Evolutionary conservation across 2,888 invertebrate species (phyloP).

Genomic region (Pemphredon lugubris): DNA sequence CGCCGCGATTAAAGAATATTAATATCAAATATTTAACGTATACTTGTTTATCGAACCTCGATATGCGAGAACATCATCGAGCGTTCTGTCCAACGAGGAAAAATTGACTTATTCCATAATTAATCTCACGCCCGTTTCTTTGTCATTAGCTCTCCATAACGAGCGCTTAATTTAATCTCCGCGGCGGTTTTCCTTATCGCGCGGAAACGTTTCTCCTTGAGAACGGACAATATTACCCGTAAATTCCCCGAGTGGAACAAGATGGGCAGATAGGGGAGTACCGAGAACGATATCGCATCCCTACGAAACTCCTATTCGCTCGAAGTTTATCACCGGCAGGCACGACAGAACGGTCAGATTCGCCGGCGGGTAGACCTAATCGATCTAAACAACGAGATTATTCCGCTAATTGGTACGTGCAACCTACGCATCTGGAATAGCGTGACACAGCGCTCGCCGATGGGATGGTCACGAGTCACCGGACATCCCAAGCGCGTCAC

Average conservation of each 20-base stretch:
- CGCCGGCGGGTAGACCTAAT: slow-evolving; percentile 58
- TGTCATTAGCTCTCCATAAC: no score
- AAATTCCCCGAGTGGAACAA: slow-evolving; percentile 19
- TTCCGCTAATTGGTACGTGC: slow-evolving; percentile 68
- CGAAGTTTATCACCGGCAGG: slow-evolving; percentile 43
- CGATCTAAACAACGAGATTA: slow-evolving; percentile 75
- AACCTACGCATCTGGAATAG: slow-evolving; percentile 58
- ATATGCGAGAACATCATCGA: no score
- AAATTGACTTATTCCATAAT: no score
- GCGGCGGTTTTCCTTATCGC: not conserved
- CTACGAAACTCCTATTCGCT: slow-evolving; percentile 19
- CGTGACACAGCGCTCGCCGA: slow-evolving; percentile 36
- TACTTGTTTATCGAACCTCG: no score
- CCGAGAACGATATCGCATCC: slow-evolving; percentile 20
- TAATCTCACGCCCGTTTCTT: no score
- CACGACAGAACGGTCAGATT: slow-evolving; percentile 35
- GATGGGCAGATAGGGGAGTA: slow-evolving; percentile 5
- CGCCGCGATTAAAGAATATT: no score
- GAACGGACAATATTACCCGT: slow-evolving; percentile 1
- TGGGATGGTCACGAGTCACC: slow-evolving; percentile 37
- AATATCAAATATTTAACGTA: no score
- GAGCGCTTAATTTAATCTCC: not conserved
- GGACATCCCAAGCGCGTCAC: slow-evolving; percentile 18
- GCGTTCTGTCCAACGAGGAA: no score
- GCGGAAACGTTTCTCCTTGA: slow-evolving; percentile 3